Base-by-base conservation (phyloP, 2,888 invertebrate species). In the Drosophila mettleri region DNA sequence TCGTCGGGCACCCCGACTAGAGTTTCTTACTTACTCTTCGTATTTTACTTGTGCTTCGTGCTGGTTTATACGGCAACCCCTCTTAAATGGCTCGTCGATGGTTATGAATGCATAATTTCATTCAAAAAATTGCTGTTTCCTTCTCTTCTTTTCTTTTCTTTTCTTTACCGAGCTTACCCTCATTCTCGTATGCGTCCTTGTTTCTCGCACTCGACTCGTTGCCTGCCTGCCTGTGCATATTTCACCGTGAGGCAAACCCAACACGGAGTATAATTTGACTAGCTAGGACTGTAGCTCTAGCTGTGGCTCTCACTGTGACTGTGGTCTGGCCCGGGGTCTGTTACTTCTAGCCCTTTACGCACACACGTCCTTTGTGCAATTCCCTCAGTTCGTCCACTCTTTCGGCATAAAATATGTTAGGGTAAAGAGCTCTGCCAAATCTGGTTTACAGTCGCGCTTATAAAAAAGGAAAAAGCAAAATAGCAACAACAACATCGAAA, bases 31-130 rank as follows among this genome's bases (percentile, higher is more conserved):
- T 20, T 22, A 43, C 46, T 22, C 36, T 38, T 9, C 31, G 31
- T 5, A 20, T 24, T 8, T 33, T 27, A 9, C 54, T 54, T 24
- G 33, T 34, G 43, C 34, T 22, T 10, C 14, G 24, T 12, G 16
- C 14, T 22, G n/a, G 27, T 33, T 22, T 63, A 43, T 33, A 43
- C 24, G 60, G 45, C 53, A 54, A 68, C 41, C 73, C 76, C 69
- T 59, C 74, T 65, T 52, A 69, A 76, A 78, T 69, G 74, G 60
- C 67, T 74, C 65, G 54, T 76, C 76, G 78, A 75, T 72, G 80
- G 68, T 76, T 74, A 86, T 86, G 86, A 88, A 86, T 88, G 80
- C 84, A 84, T 86, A 86, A 88, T 81, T 78, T 76, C 84, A 72
- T 80, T 77, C 76, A 76, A 78, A 81, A 83, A 84, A 81, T 69